phyloP scores from a whole-genome alignment of 2,888 invertebrate genomes.

The Cryptocheilus praepositus region DNA sequence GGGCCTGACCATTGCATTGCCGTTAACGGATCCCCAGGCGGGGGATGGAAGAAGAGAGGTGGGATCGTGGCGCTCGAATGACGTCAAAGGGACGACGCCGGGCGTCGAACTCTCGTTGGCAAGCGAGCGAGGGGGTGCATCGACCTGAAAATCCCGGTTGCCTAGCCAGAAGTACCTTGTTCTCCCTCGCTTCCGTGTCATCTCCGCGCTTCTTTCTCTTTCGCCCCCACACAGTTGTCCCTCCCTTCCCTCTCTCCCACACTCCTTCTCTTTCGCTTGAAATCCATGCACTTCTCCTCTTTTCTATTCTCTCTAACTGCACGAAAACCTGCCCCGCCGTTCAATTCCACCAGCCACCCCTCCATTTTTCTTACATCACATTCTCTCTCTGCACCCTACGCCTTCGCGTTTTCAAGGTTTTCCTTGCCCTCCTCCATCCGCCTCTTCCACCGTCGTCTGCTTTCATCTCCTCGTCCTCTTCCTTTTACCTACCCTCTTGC shows the following conservation, averaged over 20 bases:
- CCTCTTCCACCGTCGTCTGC: neutral
- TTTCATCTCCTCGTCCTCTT: neutral
- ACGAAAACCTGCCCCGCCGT: neutral
- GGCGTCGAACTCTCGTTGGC: slow-evolving; percentile 67
- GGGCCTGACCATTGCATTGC: slow-evolving; percentile 38
- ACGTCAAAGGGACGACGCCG: slow-evolving; percentile 68
- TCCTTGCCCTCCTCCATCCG: neutral
- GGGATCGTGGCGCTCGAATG: slow-evolving; percentile 58
- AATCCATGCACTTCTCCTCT: slow-evolving; percentile 18
- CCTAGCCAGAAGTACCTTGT: slow-evolving; percentile 60
- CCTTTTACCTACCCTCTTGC: slow-evolving; percentile 11
- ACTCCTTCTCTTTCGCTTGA: slow-evolving; percentile 19
- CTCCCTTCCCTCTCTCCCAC: neutral
- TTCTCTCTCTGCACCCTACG: neutral
- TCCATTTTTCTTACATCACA: neutral
- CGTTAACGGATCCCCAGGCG: slow-evolving; percentile 21
- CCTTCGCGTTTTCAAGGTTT: neutral
- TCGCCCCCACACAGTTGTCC: neutral
- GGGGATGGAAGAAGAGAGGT: slow-evolving; percentile 23
- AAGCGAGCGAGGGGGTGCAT: slow-evolving; percentile 63
- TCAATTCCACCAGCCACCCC: neutral
- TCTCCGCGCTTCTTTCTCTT: slow-evolving; percentile 12
- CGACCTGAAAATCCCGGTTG: slow-evolving; percentile 70
- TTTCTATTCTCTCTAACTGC: slow-evolving; percentile 6
- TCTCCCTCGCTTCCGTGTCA: slow-evolving; percentile 38